phyloP scores from a whole-genome alignment of 1,140 invertebrate species.

The Zaprionus inermis region DNA sequence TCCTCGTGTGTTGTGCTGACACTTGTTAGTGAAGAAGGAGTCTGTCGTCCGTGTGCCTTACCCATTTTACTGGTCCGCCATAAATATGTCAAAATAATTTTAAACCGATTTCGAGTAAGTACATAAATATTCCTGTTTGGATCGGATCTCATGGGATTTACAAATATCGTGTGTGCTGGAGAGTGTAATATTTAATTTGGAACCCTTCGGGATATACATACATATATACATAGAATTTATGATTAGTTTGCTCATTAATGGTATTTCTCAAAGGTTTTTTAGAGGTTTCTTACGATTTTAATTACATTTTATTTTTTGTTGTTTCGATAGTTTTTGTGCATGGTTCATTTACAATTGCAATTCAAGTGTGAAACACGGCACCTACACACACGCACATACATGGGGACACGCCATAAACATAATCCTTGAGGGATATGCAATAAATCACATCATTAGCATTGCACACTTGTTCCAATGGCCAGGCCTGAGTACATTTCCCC shows the following conservation, averaged over 20 bases:
- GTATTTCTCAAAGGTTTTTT: conserved; percentile 9
- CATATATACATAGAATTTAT: not conserved
- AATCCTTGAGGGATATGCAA: conserved; percentile 56
- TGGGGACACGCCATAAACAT: conserved; percentile 34
- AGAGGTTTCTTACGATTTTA: not conserved
- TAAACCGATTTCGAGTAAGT: conserved; percentile 39
- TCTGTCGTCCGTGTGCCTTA: conserved; percentile 14
- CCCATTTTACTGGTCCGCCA: conserved; percentile 52
- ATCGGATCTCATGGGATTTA: conserved; percentile 71
- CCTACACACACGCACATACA: conserved; percentile 31
- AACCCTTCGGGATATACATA: conserved; percentile 43
- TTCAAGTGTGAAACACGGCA: conserved; percentile 75
- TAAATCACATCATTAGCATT: conserved; percentile 77
- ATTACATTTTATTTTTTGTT: not conserved
- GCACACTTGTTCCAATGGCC: conserved; percentile 27
- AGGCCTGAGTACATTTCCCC: conserved; percentile 35
- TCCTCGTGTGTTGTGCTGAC: conserved; percentile 34
- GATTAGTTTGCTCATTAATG: not conserved
- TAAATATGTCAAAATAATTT: conserved; percentile 78
- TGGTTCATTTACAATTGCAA: conserved; percentile 59
- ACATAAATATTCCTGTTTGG: conserved; percentile 34
- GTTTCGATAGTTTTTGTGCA: conserved; percentile 8
- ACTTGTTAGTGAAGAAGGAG: conserved; percentile 57
- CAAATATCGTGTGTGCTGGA: conserved; percentile 28
- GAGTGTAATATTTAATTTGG: conserved; percentile 30